Evolutionary conservation across 1,140 invertebrate species (phyloP), one percentile per base, ranked within the genome.

Genomic region (Sminthurides bifidus): DNA sequence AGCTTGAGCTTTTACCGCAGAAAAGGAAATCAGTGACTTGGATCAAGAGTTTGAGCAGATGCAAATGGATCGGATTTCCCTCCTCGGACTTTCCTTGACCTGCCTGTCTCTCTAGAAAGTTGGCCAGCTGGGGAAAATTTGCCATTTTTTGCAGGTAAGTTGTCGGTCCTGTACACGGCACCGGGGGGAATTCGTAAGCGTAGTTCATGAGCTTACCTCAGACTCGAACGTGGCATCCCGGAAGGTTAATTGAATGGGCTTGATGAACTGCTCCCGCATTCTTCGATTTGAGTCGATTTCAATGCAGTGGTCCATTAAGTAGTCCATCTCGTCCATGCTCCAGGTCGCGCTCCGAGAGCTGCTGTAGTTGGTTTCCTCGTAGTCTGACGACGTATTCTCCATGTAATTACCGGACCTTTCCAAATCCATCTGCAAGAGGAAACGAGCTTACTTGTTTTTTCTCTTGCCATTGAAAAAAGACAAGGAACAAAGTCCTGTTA

Each of bases 251-350:
- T 85, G 85, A 81, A 90, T 87, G 3, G 81, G 73, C 66, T 84
- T 82, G 59, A 94, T 83, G 71, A 94, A 89, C 23, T 87, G 85
- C 14, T 81, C 79, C 19, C 90, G 77, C 78, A 95, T 92, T 53
- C 85, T 76, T 65, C 91, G 90, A 70, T 95, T 93, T 57, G 86
- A 92, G 64, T 87, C 86, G 40, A 92, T 89, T 73, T 95, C 90
- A 30, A 94, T 92, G 53, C 81, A 85, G 60, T 87, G 80, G 63
- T 91, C 88, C 58, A 91, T 85, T 56, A 91, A 82, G 63, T 87
- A 85, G 65, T 90, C 85, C 26, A 91, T 80, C 19, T 55, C 59
- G 31, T 61, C 59, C 26, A 57, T 45, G 40, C 43, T 67, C 66
- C 55, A 65, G 27, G 56, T 63, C 37, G 44, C 41, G 2, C 49